Percentiles rank a stretch among this genome's conserved stretches.
These are phyloP conservation scores for Ectropis grisescens DNA, from an alignment of 1,140 invertebrate species.

Conservation along the genomic window DNA sequence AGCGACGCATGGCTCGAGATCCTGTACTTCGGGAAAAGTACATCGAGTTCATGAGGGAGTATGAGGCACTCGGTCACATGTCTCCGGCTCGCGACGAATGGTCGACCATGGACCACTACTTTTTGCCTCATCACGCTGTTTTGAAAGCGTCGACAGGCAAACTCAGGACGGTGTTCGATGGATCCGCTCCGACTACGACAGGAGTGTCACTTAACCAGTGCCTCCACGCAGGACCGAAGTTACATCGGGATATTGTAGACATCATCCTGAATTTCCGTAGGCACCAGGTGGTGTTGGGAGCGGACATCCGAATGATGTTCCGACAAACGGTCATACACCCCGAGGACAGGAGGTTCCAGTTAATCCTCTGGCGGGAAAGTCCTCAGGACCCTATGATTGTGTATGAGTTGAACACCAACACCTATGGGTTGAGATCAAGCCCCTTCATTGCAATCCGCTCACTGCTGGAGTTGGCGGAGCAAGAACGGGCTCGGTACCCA, in stretches of 20 bases:
- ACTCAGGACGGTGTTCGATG: conserved; percentile 8
- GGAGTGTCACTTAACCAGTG: conserved; percentile 9
- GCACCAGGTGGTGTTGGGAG: too few species aligned
- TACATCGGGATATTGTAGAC: conserved; percentile 41
- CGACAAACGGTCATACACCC: conserved; percentile 31
- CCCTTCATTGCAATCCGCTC: conserved; percentile 33
- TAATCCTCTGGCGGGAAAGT: conserved; percentile 42
- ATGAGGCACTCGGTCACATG: conserved; percentile 9
- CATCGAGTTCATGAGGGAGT: conserved; percentile 9
- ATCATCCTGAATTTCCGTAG: conserved; percentile 55
- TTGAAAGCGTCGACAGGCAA: conserved; percentile 3
- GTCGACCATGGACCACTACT: conserved; percentile 5
- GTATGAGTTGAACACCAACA: conserved; percentile 37
- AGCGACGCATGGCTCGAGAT: conserved; percentile 2
- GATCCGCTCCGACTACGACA: conserved; percentile 1
- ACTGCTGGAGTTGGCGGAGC: conserved; percentile 24
- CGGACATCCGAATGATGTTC: conserved; percentile 53
- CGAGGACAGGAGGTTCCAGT: conserved; percentile 32
- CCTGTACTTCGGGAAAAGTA: conserved; percentile 8
- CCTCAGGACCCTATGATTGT: conserved; percentile 13
- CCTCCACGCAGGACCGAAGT: conserved; percentile 4
- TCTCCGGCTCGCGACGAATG: conserved; percentile 1
- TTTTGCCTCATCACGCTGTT: conserved; percentile 7
- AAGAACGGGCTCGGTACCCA: conserved; percentile 1
- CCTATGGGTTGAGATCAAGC: conserved; percentile 39